Conservation (phyloP, 2,113 vertebrate species). For the Polypterus bichir region DNA sequence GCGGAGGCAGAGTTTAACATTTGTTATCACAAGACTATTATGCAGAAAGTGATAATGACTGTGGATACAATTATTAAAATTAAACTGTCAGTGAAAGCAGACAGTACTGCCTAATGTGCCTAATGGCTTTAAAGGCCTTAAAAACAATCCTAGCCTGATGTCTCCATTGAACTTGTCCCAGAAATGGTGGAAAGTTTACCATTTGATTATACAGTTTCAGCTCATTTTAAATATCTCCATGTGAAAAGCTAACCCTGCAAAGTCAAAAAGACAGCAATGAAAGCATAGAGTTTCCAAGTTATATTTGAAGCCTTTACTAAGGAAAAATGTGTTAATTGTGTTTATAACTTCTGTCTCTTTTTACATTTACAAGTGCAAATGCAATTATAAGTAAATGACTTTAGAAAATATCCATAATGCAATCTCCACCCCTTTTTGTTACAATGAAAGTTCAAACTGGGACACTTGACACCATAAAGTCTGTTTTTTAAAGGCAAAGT, state of each 20-base stretch:
- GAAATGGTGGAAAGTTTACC: background rate
- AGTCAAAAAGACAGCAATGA: background rate
- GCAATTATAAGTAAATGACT: too few species aligned
- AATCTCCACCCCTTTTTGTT: too few species aligned
- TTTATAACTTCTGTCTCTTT: too few species aligned
- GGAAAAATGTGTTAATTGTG: too few species aligned
- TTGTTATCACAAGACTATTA: too few species aligned
- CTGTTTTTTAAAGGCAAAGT: too few species aligned
- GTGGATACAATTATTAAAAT: conserved; percentile 16
- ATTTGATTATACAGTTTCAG: background rate
- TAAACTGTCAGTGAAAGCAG: conserved; percentile 12
- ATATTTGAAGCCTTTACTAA: too few species aligned
- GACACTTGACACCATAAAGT: too few species aligned
- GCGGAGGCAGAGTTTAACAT: too few species aligned
- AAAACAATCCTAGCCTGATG: conserved; percentile 6
- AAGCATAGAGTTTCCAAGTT: background rate
- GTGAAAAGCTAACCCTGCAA: background rate
- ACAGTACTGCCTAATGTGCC: conserved; percentile 14
- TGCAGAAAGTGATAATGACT: conserved; percentile 7
- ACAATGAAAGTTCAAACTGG: too few species aligned
- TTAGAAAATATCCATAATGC: too few species aligned
- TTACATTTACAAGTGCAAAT: too few species aligned
- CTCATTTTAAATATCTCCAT: background rate
- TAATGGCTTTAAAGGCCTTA: conserved; percentile 6
- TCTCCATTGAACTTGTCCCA: background rate